Conservation (phyloP, 2,888 invertebrate genomes). For the Argyra leucocephala region DNA sequence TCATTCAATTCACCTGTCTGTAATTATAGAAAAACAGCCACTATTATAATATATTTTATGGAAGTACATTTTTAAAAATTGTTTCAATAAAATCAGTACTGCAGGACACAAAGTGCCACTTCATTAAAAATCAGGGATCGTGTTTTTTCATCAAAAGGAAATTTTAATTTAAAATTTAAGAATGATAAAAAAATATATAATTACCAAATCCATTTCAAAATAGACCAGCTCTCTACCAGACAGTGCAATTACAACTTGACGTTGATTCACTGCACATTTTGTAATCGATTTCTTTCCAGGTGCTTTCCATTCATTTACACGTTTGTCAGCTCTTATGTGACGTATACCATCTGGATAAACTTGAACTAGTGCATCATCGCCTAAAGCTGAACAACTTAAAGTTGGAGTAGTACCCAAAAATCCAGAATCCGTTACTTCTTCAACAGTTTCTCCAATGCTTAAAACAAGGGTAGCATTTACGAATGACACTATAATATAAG, state of each 20-base stretch:
- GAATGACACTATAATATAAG: constrained; percentile 99
- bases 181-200: neutral
- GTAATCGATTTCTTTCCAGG: constrained; percentile 95
- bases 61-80: neutral
- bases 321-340: constrained; percentile 94
- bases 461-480: constrained; percentile 93
- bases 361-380: constrained; percentile 96
- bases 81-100: constrained; percentile 35
- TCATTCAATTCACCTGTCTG: constrained; percentile 97
- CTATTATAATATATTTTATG: neutral
- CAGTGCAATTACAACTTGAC: constrained; percentile 96
- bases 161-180: neutral
- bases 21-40: constrained; percentile 30
- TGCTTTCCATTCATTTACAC: constrained; percentile 99
- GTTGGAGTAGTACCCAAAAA: constrained; percentile 98
- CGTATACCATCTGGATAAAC: constrained; percentile 98
- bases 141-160: constrained; percentile 38
- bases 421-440: constrained; percentile 99
- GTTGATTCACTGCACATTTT: constrained; percentile 95
- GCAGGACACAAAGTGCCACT: constrained; percentile 44
- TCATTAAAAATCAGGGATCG: constrained; percentile 39
- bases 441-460: constrained; percentile 99
- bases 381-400: constrained; percentile 92
- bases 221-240: constrained; percentile 97
- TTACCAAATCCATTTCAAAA: constrained; percentile 97